Percentiles rank a stretch among this genome's conserved stretches.
phyloP scores from a whole-genome alignment of 1,140 invertebrate species.

The Ips typographus region DNA sequence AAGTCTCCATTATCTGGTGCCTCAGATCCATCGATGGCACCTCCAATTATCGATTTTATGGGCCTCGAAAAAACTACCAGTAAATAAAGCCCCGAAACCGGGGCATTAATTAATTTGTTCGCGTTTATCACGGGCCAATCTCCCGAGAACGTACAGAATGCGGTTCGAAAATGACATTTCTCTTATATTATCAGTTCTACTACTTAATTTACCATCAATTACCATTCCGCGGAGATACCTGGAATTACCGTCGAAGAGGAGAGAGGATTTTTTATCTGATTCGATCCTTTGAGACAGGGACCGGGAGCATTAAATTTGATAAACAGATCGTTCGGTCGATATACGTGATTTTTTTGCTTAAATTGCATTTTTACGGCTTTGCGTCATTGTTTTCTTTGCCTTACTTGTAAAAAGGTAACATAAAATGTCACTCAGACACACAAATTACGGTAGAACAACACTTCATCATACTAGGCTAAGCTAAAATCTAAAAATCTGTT shows the following conservation, averaged over 20 bases:
- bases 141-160: conserved; percentile 24
- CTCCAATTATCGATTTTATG: conserved; percentile 20
- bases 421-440: conserved; percentile 11
- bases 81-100: conserved; percentile 14
- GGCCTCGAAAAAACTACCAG: conserved; percentile 3
- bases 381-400: no score
- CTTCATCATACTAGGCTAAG: no score
- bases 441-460: no score
- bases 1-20: neutral
- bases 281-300: conserved; percentile 14
- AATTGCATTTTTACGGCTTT: conserved; percentile 11
- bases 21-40: conserved; percentile 1
- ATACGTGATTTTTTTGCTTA: neutral
- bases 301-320: conserved; percentile 22
- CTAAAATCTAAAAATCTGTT: no score
- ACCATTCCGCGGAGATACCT: conserved; percentile 19
- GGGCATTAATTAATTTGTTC: conserved; percentile 28
- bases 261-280: conserved; percentile 23
- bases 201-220: conserved; percentile 32
- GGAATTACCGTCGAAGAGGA: conserved; percentile 14
- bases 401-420: neutral
- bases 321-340: conserved; percentile 9
- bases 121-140: conserved; percentile 23
- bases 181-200: conserved; percentile 23
- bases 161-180: conserved; percentile 28